phyloP scores from a whole-genome alignment of 2,113 vertebrate species.

The Rhodinocichla rosea region DNA sequence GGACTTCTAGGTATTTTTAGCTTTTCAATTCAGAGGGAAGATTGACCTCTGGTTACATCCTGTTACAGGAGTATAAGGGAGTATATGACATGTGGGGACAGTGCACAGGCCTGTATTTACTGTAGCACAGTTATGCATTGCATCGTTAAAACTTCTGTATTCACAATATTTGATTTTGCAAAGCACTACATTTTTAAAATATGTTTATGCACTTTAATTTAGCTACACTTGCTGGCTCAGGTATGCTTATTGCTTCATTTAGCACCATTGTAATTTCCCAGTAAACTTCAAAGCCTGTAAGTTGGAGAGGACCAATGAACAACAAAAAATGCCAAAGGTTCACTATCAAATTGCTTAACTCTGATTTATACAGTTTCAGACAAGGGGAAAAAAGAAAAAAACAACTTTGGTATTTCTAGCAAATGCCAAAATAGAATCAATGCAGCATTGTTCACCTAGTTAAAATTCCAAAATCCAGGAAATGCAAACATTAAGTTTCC shows the following conservation, averaged over 20 bases:
- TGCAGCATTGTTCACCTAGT: slow-evolving; percentile 53
- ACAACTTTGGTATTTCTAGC: neutral
- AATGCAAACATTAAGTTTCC: slow-evolving; percentile 61
- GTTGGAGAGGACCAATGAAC: neutral
- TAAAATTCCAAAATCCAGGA: slow-evolving; percentile 46
- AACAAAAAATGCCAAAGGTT: neutral
- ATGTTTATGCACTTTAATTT: neutral
- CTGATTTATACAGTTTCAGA: neutral
- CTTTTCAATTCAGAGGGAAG: neutral
- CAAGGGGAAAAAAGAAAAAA: neutral
- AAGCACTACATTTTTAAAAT: neutral
- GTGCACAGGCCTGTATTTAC: neutral
- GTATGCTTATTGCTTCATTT: neutral
- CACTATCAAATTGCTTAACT: neutral
- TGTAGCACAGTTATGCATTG: neutral
- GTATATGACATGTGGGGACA: neutral
- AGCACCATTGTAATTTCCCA: neutral
- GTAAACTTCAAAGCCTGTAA: neutral
- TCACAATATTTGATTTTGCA: neutral
- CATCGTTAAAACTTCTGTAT: neutral
- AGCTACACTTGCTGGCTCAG: neutral
- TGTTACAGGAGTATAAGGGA: neutral
- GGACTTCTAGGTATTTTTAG: neutral
- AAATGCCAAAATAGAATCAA: slow-evolving; percentile 57
- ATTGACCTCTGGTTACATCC: neutral